A percentile compares a stretch with the other conserved stretches of the same genome.
These are phyloP conservation scores for Alethe castanea DNA, from an alignment of 2,113 vertebrate genomes.

Conservation along the genomic window DNA sequence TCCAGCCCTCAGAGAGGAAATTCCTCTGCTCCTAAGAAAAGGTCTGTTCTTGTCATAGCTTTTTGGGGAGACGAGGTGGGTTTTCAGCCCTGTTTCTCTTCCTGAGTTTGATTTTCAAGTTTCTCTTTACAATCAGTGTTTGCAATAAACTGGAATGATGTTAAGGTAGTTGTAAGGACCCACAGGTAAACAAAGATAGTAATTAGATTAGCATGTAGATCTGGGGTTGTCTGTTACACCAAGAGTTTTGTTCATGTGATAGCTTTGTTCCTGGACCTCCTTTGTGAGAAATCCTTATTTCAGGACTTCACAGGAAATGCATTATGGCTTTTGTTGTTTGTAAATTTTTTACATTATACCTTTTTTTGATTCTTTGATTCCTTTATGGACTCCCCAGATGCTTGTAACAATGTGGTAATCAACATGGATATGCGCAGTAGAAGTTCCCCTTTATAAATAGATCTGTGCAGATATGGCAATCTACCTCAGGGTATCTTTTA, in stretches of 20 bases:
- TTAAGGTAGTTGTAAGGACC: background rate
- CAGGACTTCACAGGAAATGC: background rate
- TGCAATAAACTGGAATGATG: background rate
- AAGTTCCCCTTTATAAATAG: background rate
- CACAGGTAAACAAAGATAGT: background rate
- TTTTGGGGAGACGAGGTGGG: background rate
- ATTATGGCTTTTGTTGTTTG: background rate
- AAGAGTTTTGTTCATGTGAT: background rate
- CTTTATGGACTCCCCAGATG: background rate
- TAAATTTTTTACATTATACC: background rate
- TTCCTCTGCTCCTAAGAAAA: background rate
- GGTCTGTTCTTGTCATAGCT: background rate
- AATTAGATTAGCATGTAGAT: background rate
- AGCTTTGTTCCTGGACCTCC: background rate
- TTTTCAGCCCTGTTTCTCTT: background rate
- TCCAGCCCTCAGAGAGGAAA: background rate
- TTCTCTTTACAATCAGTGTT: background rate
- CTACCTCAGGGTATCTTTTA: background rate
- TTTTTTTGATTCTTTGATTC: background rate
- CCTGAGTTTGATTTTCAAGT: background rate
- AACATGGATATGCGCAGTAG: background rate
- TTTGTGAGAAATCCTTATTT: background rate
- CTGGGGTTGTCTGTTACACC: background rate
- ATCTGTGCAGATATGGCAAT: background rate
- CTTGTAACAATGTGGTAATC: conserved; percentile 8